Evolutionary conservation across 2,888 invertebrate genomes (phyloP), one percentile per base, ranked within the genome.

Genomic region (Ligdia adustata): DNA sequence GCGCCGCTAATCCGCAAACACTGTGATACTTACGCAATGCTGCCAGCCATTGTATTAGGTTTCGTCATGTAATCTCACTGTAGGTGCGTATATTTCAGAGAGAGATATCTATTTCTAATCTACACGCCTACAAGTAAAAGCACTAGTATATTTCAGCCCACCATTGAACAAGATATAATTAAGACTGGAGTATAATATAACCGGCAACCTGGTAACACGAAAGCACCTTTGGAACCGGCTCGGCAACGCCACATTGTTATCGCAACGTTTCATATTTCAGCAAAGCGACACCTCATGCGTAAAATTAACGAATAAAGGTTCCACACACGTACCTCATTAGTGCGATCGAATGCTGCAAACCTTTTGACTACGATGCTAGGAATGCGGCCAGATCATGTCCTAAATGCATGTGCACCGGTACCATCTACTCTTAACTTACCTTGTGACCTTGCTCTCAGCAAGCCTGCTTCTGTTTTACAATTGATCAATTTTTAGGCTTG

Each of bases 301-400:
- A 59, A 78, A 75, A 79, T 80, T 79, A 65, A 64, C 57, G 60
- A 57, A 69, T 64, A 51, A 67, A 64, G 78, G 76, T 76, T 77
- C 75, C 69, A 60, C 63, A 64, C 66, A 60, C 68, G 66, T 71
- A 69, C 64, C 47, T 60, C 60, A 61, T 52, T 48, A 54, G 18
- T 6, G n/a, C 44, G 47, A 51, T 47, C 28, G 24, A 45, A 37
- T 47, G 18, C 4, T 1, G 18, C 4, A 4, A 18, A 18, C 6
- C 4, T 18, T 18, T 18, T 18, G 18, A 18, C 4, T 4, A 5
- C 18, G 4, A 18, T 18, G 18, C 6, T 18, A 18, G 51, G 52
- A 66, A 67, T 64, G 67, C 63, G 65, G 64, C 55, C 62, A 63
- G 50, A 53, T 64, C 60, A 65, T 52, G 64, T 60, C 64, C 61